A percentile compares a stretch with the other conserved stretches of the same genome.
These are phyloP conservation scores for Caenorhabditis plicata DNA, from an alignment of 2,888 invertebrate genomes.

Conservation along the genomic window DNA sequence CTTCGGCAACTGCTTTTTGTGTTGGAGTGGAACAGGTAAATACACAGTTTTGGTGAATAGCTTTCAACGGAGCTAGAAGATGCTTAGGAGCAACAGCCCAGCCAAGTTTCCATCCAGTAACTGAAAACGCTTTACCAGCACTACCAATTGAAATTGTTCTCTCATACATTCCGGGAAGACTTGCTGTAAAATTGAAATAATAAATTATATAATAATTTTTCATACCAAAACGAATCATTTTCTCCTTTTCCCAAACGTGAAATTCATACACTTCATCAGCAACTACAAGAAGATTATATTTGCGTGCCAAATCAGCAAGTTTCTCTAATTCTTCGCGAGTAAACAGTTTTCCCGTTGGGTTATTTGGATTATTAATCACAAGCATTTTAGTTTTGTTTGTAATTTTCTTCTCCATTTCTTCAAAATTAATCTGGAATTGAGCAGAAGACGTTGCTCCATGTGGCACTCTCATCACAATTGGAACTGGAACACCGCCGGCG, in stretches of 20 bases:
- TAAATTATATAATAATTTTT: slow-evolving; percentile 2
- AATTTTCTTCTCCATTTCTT: slow-evolving; percentile 80
- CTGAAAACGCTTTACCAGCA: slow-evolving; percentile 95
- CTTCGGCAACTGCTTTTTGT: slow-evolving; percentile 82
- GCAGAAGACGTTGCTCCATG: slow-evolving; percentile 22
- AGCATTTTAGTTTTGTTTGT: slow-evolving; percentile 87
- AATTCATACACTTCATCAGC: slow-evolving; percentile 98
- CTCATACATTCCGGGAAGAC: slow-evolving; percentile 95
- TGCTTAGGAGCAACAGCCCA: slow-evolving; percentile 90
- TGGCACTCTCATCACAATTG: slow-evolving; percentile 79
- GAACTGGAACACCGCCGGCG: slow-evolving; percentile 83
- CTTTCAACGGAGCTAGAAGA: slow-evolving; percentile 79
- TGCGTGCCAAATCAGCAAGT: slow-evolving; percentile 85
- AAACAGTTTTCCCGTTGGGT: slow-evolving; percentile 84
- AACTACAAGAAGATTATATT: slow-evolving; percentile 86
- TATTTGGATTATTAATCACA: slow-evolving; percentile 95
- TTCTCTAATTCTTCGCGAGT: slow-evolving; percentile 68
- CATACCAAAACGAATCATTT: slow-evolving; percentile 83
- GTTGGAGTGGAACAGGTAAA: slow-evolving; percentile 76
- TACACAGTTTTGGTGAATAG: slow-evolving; percentile 88
- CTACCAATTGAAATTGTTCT: slow-evolving; percentile 93
- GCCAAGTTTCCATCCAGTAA: slow-evolving; percentile 91
- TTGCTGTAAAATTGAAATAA: slow-evolving; percentile 70
- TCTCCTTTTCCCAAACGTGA: slow-evolving; percentile 83
- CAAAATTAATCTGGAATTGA: slow-evolving; percentile 85